Base-by-base conservation (phyloP, 2,888 invertebrate genomes). In the Cordilura impudica region DNA sequence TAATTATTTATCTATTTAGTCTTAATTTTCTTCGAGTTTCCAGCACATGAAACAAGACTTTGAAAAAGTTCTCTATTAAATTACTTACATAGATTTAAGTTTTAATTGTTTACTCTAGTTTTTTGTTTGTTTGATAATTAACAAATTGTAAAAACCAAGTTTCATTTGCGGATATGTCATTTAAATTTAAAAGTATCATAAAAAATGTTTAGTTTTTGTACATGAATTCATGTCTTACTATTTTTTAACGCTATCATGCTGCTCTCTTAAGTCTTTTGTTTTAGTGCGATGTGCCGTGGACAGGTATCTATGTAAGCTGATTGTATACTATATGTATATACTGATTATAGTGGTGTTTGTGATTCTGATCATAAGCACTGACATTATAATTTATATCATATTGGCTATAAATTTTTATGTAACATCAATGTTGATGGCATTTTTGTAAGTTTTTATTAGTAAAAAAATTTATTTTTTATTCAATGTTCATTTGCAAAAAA, bases 261-360 rank as follows among this genome's bases (percentile, higher is more conserved):
- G 69, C 70, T 74, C 69, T 78, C 78, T 78, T 70, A 74, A 70
- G 74, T 78, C 78, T 78, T 74, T 78, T 54, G 74, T 74, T 74
- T 65, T 31, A 45, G 14, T 31, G 53, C 7, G 16, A 26, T 29
- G 31, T 14, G 12, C 8, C 5, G 10, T 26, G 6, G 45, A 14
- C 14, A 4, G 23, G 23, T 35, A 8, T 35, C 31, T 45, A 4
- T 18, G 14, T 14, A 39, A 29, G 31, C 8, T 4, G 19, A 18
- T 14, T 47, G n/a, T 14, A 23, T 23, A 1, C n/a, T 14, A 31
- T 16, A 47, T 29, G 14, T 18, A 23, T 23, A 43, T 58, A 21
- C 10, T 45, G 8, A 23, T 43, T 26, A n/a, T 45, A 18, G 2
- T 45, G 26, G 26, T 47, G 29, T 43, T 45, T n/a, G 14, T 45